These are phyloP conservation scores for Omphaloscelis lunosa DNA, from an alignment of 2,888 invertebrate species.

Conservation along the genomic window DNA sequence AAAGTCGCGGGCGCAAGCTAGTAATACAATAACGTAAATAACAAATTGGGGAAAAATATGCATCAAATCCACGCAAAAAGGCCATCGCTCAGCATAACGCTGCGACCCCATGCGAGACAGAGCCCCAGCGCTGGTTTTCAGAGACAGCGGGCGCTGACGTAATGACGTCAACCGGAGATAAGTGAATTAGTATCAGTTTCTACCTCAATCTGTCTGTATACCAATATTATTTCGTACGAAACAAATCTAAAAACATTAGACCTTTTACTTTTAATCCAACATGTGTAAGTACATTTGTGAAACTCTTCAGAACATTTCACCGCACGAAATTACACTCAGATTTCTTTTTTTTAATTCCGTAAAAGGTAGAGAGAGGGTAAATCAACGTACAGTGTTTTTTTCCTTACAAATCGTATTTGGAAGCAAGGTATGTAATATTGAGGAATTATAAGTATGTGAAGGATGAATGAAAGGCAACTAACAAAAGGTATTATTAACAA, in stretches of 20 bases:
- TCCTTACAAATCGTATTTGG: background rate
- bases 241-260: conserved; percentile 19
- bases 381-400: background rate
- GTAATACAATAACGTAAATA: too few species aligned
- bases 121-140: too few species aligned
- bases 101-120: too few species aligned
- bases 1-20: too few species aligned
- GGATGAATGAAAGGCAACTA: background rate
- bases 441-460: too few species aligned
- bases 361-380: conserved; percentile 14
- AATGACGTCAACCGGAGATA: too few species aligned
- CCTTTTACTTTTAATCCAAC: conserved; percentile 42
- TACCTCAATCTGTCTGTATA: background rate
- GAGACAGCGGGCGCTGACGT: too few species aligned
- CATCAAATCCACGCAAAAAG: too few species aligned
- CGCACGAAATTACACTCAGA: conserved; percentile 5
- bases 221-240: conserved; percentile 5
- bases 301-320: conserved; percentile 26
- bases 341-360: conserved; percentile 17
- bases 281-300: conserved; percentile 13
- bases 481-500: background rate
- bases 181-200: background rate
- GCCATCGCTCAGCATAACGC: too few species aligned
- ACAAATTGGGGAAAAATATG: too few species aligned
- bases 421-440: background rate